Evolutionary conservation across 92 coral and sea anemone genomes (phyloP), one percentile per base, ranked within the genome.

Genomic region (Isaurus tuberculatus): DNA sequence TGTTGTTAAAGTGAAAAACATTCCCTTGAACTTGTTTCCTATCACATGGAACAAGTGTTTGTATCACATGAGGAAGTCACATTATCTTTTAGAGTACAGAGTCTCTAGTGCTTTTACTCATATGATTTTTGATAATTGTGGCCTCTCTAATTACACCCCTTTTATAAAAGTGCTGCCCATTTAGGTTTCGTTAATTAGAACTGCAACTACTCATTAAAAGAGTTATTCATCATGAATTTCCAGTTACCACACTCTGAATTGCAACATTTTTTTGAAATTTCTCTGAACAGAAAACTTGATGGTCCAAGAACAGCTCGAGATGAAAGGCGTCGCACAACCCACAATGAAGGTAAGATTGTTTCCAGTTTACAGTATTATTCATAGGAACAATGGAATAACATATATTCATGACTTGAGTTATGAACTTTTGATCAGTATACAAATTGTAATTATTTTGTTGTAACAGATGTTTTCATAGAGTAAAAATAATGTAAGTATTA

Each of bases 271-370:
- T 55, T 77, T 30, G 80, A 58, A 57, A 58, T 84, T 88, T 81
- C 93, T 89, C 81, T 88, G 37, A 77, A 75, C 91, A 97, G 99
- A 55, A 97, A 97, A 89, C 65, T 97, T 26, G 99, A 97, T 66
- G 98, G 98, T 5, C 98, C 94, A 25, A 66, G 98, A 70, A 95
- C 92, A 0, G 95, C 98, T 13, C 81, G 98, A 29, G 99, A 97
- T 70, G 99, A 97, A 65, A 97, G 93, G 75, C 88, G 99, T 33
- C 87, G 99, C 37, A 98, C 98, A 63, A 97, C 99, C 0, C 99
- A 97, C 74, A 97, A 97, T 83, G 99, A 97, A 92, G 98, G 98
- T 94, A 73, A 37, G 8, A 5, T 63, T 60, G 22, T 19, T 51
- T 14, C 5, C 0, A 55, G 19, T 55, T 19, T 7, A n/a, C n/a